These are phyloP conservation scores for Yoshiicerus persimilis DNA, from an alignment of 1,140 invertebrate species.

Conservation along the genomic window DNA sequence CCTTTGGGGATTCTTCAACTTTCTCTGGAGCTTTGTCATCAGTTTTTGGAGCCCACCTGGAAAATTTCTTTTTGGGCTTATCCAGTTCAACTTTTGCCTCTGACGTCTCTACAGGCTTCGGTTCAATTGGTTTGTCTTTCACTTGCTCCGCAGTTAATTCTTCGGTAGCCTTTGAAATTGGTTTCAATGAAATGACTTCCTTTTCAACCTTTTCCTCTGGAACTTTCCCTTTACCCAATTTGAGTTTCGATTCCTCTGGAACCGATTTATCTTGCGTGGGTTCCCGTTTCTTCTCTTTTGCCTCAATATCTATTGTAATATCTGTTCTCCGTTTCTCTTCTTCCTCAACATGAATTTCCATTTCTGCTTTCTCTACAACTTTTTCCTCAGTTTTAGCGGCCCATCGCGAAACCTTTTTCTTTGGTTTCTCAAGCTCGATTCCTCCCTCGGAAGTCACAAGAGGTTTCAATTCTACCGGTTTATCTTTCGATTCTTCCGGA, in stretches of 20 bases:
- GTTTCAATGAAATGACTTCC: conserved; percentile 34
- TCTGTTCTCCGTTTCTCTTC: too few species aligned
- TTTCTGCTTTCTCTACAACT: background rate
- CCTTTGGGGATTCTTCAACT: background rate
- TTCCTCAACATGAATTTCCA: too few species aligned
- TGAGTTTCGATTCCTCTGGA: background rate
- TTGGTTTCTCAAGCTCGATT: background rate
- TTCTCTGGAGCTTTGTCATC: background rate
- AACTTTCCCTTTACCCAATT: conserved; percentile 46
- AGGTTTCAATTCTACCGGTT: background rate
- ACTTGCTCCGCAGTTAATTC: background rate
- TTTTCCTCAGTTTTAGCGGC: background rate
- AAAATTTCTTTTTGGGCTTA: background rate
- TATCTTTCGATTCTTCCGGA: background rate
- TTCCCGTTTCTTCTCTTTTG: background rate
- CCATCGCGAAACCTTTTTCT: background rate
- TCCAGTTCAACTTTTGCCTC: background rate
- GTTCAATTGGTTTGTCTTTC: background rate
- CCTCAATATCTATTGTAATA: background rate
- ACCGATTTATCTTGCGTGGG: background rate
- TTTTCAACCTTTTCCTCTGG: conserved; percentile 49
- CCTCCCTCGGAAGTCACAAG: background rate
- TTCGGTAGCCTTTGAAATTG: conserved; percentile 38
- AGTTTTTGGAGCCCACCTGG: background rate
- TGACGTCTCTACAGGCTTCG: background rate